Percentiles rank a stretch among this genome's conserved stretches.
phyloP scores from a whole-genome alignment of 2,113 vertebrate genomes.

The Pterocles orientalis region DNA sequence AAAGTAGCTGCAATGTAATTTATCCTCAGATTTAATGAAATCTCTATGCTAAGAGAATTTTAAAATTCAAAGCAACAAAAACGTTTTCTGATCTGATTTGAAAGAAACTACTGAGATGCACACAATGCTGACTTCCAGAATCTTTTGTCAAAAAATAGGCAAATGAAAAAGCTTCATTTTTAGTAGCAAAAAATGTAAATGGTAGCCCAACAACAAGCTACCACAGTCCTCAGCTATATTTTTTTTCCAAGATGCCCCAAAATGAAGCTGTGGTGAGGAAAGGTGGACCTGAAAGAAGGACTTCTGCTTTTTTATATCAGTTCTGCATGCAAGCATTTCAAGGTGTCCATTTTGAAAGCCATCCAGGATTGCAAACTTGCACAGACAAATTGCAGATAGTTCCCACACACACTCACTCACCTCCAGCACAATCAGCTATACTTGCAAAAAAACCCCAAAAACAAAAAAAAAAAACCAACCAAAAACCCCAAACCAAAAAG shows the following conservation, averaged over 20 bases:
- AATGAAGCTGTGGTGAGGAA: not conserved
- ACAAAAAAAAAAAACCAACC: no score
- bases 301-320: not conserved
- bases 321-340: not conserved
- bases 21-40: not conserved
- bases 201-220: not conserved
- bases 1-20: not conserved
- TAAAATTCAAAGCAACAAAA: not conserved
- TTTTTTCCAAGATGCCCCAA: not conserved
- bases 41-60: not conserved
- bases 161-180: not conserved
- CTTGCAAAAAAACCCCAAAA: no score
- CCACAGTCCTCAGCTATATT: not conserved
- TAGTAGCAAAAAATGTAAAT: not conserved
- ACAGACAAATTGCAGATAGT: not conserved
- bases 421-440: not conserved
- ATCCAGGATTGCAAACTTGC: not conserved
- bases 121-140: not conserved
- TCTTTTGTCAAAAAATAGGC: not conserved
- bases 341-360: not conserved
- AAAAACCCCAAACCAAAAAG: no score
- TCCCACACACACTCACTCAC: not conserved
- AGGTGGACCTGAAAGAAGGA: not conserved
- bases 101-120: not conserved
- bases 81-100: not conserved